Conservation (phyloP, 2,888 invertebrate species). For the Polyommatus iphigenia region DNA sequence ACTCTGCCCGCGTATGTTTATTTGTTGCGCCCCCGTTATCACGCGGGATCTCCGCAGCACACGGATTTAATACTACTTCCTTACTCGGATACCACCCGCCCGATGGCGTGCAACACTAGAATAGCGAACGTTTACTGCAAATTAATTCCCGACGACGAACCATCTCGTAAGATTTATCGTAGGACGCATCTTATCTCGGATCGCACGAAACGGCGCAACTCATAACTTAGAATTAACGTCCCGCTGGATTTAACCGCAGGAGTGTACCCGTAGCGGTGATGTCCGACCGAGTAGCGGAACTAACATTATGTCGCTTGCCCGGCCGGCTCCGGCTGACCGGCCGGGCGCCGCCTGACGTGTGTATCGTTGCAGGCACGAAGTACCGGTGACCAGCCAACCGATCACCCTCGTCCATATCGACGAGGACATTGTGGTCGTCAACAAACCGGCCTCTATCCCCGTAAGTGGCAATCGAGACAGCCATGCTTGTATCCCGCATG, state of each 20-base stretch:
- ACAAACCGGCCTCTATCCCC: constrained; percentile 99
- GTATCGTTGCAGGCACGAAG: constrained; percentile 95
- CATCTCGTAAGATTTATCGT: constrained; percentile 14
- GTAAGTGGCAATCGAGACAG: constrained; percentile 95
- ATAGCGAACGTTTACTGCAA: constrained; percentile 35
- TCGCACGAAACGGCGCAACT: background rate
- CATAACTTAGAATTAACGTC: constrained; percentile 14
- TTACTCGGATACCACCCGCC: constrained; percentile 39
- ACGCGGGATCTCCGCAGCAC: constrained; percentile 53
- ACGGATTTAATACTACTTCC: constrained; percentile 43
- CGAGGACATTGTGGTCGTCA: constrained; percentile 99
- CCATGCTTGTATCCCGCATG: constrained; percentile 72
- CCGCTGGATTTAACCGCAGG: constrained; percentile 21
- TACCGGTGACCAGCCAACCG: constrained; percentile 97
- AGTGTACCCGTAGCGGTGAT: constrained; percentile 2
- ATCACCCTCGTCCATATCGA: constrained; percentile 98
- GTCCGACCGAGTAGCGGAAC: background rate
- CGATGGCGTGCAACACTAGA: constrained; percentile 40
- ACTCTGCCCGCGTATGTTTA: constrained; percentile 68
- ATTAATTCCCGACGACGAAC: constrained; percentile 33
- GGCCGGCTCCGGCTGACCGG: background rate
- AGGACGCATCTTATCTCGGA: constrained; percentile 21
- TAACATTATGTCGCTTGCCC: constrained; percentile 20
- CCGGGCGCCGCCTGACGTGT: constrained; percentile 66
- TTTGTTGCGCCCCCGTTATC: constrained; percentile 63